Conservation (phyloP, 2,797 vertebrate species). For the Enteromius anoplus region DNA sequence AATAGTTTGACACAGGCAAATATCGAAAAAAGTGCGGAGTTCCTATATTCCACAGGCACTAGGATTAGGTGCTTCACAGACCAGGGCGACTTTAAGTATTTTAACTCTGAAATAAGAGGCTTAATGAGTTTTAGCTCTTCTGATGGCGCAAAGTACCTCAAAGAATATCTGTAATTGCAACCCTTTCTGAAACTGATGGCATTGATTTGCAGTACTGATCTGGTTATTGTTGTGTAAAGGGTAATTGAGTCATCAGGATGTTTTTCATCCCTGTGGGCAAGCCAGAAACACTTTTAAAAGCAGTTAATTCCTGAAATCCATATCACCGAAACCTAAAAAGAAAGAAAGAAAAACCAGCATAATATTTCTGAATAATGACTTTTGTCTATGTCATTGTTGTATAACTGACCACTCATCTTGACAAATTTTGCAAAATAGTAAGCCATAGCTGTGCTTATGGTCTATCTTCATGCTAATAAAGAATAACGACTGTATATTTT, state of each 20-base stretch:
- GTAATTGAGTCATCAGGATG: slow-evolving; percentile 49
- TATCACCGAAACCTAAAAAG: not conserved
- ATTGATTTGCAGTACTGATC: slow-evolving; percentile 57
- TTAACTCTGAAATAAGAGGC: not conserved
- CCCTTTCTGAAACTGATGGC: slow-evolving; percentile 71
- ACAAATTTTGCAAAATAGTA: not conserved
- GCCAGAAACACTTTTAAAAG: slow-evolving; percentile 3
- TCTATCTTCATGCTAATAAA: not conserved
- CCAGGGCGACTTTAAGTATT: not conserved
- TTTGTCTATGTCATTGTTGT: not conserved
- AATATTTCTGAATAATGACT: not conserved
- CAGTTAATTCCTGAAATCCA: slow-evolving; percentile 3
- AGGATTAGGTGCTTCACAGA: not conserved
- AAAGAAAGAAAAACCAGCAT: too few relatives aligned
- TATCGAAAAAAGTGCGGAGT: not conserved
- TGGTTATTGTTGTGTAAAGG: slow-evolving; percentile 56
- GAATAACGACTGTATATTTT: not conserved
- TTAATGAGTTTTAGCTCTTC: slow-evolving; percentile 9
- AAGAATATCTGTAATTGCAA: slow-evolving; percentile 50
- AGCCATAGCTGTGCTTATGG: not conserved
- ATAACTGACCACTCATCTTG: not conserved
- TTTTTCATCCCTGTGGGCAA: slow-evolving; percentile 9
- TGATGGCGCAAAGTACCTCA: slow-evolving; percentile 9
- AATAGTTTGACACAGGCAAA: not conserved
- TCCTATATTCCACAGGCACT: slow-evolving; percentile 8